These are phyloP conservation scores for Chaetophractus vellerosus DNA, from an alignment of 2,797 vertebrate species.

Conservation along the genomic window DNA sequence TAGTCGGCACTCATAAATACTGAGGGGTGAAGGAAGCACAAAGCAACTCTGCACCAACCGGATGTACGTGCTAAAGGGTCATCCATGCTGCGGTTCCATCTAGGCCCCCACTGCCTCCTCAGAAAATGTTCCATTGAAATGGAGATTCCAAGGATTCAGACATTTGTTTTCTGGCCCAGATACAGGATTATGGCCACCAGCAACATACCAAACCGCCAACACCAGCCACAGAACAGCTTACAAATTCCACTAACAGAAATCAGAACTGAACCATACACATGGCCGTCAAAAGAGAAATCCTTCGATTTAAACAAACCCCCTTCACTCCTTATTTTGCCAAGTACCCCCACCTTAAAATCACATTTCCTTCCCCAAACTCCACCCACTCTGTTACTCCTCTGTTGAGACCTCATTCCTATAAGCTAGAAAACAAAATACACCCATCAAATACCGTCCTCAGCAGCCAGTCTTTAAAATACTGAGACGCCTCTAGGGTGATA, in stretches of 20 bases:
- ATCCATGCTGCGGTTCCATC: neutral
- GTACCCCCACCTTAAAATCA: neutral
- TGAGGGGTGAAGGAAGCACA: neutral
- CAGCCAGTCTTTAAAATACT: constrained; percentile 9
- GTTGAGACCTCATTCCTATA: neutral
- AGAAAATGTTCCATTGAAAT: constrained; percentile 69
- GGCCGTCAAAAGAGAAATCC: constrained; percentile 33
- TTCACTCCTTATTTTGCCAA: neutral
- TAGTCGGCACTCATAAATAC: neutral
- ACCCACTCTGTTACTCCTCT: neutral
- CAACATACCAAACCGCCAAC: neutral
- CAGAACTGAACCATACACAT: constrained; percentile 53
- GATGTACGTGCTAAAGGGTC: neutral
- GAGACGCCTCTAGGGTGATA: neutral
- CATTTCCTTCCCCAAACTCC: neutral
- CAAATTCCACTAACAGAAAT: constrained; percentile 61
- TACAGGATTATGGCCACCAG: constrained; percentile 73
- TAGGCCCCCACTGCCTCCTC: constrained; percentile 36
- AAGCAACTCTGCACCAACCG: neutral
- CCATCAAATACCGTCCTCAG: neutral
- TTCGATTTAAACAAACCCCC: neutral
- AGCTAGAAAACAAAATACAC: constrained; percentile 11
- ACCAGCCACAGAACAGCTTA: constrained; percentile 27
- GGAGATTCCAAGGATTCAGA: constrained; percentile 69
- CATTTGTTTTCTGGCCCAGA: constrained; percentile 70